These are phyloP conservation scores for Nymphalis io DNA, from an alignment of 1,140 invertebrate species.

Conservation along the genomic window DNA sequence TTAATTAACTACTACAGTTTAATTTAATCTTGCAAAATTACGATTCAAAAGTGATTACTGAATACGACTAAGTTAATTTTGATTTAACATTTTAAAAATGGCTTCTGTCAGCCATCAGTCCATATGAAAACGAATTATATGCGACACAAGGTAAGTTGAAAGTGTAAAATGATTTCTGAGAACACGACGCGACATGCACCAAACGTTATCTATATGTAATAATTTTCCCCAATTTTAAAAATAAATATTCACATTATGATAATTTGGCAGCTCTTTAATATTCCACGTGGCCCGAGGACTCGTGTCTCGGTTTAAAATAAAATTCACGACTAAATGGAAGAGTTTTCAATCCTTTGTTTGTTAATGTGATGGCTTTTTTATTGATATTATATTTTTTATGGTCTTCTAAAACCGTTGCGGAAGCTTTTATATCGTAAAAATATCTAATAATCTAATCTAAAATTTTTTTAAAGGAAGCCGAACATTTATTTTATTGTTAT, in stretches of 20 bases:
- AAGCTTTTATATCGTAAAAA: conserved; percentile 3
- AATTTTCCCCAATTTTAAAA: conserved; percentile 22
- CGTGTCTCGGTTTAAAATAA: conserved; percentile 50
- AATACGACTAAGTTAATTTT: too few species aligned
- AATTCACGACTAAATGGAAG: conserved; percentile 50
- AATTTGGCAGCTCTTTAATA: conserved; percentile 49
- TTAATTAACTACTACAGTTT: too few species aligned
- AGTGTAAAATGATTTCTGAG: conserved; percentile 5
- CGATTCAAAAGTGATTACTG: too few species aligned
- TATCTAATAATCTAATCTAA: neutral
- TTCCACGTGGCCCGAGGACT: conserved; percentile 38
- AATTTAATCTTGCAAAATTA: too few species aligned
- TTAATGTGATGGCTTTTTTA: conserved; percentile 41
- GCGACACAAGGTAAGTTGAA: neutral
- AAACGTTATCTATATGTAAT: neutral
- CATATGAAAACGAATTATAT: neutral
- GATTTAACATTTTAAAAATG: too few species aligned
- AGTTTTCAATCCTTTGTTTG: conserved; percentile 53
- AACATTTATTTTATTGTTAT: neutral
- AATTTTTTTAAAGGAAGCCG: neutral
- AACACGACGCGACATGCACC: neutral
- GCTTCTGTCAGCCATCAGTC: too few species aligned
- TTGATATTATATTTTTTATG: conserved; percentile 24
- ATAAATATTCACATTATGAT: conserved; percentile 43
- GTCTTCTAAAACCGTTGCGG: conserved; percentile 22